Evolutionary conservation across 1,140 invertebrate species (phyloP).

Genomic region (Leptopilina clavipes): DNA sequence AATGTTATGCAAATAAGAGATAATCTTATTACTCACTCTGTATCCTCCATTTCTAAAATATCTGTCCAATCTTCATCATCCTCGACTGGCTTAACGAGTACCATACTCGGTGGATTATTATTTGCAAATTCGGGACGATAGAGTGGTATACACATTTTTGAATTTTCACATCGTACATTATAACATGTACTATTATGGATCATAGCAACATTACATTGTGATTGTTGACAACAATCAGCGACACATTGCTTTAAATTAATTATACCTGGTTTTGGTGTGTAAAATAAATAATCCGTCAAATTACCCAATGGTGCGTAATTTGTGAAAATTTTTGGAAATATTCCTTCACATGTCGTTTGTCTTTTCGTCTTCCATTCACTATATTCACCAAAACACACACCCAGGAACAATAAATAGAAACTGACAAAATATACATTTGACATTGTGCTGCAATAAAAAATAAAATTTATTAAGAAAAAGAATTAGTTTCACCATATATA

Average conservation of each 20-base stretch:
- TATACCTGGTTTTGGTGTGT: constrained; percentile 76
- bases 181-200: constrained; percentile 85
- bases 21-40: constrained; percentile 51
- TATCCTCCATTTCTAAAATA: constrained; percentile 66
- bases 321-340: constrained; percentile 64
- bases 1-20: constrained; percentile 42
- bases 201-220: constrained; percentile 86
- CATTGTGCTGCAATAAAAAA: constrained; percentile 61
- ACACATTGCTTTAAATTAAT: constrained; percentile 80
- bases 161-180: constrained; percentile 82
- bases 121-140: constrained; percentile 75
- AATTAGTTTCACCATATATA: no score
- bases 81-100: constrained; percentile 83
- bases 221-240: constrained; percentile 81
- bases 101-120: constrained; percentile 81
- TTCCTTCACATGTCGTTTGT: constrained; percentile 64
- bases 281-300: constrained; percentile 77
- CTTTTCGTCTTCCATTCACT: constrained; percentile 61
- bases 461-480: constrained; percentile 34
- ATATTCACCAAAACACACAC: constrained; percentile 58
- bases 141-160: constrained; percentile 82
- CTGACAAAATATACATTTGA: constrained; percentile 53
- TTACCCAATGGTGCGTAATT: constrained; percentile 75
- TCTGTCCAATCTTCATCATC: constrained; percentile 76
- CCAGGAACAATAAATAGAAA: constrained; percentile 60